Conservation (phyloP, 2,797 vertebrate genomes). For the Microctenopoma lineatum region DNA sequence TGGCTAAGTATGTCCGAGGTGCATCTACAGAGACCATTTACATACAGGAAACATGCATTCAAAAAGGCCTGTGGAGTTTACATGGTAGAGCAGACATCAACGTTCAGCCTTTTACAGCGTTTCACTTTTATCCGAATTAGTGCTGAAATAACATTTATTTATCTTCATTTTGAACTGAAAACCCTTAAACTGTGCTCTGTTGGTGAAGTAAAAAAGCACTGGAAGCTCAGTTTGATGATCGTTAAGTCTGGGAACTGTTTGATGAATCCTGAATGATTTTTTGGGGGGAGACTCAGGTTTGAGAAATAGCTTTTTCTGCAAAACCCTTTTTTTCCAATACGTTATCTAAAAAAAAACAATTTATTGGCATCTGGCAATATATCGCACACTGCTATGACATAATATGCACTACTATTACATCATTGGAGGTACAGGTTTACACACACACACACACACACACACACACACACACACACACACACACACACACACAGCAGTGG, state of each 20-base stretch:
- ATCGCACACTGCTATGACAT: background rate
- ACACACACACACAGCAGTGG: background rate
- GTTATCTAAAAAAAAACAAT: background rate
- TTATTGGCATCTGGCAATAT: no score
- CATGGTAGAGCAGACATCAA: background rate
- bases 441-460: background rate
- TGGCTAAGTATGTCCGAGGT: background rate
- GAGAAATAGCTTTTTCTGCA: background rate
- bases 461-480: slow-evolving; percentile 1
- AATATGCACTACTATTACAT: background rate
- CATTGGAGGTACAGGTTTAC: background rate
- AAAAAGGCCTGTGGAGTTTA: background rate
- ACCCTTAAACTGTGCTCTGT: background rate
- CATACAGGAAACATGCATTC: background rate
- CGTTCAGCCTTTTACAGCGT: background rate
- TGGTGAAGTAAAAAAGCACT: background rate
- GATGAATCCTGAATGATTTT: background rate
- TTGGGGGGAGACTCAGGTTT: background rate
- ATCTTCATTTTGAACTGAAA: no score
- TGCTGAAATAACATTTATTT: background rate
- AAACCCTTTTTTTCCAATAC: background rate
- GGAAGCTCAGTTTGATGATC: no score
- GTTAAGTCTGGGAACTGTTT: no score
- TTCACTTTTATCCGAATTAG: background rate
- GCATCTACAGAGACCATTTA: background rate